Evolutionary conservation across 1,140 invertebrate species (phyloP).

Genomic region (Eriosoma lanigerum): DNA sequence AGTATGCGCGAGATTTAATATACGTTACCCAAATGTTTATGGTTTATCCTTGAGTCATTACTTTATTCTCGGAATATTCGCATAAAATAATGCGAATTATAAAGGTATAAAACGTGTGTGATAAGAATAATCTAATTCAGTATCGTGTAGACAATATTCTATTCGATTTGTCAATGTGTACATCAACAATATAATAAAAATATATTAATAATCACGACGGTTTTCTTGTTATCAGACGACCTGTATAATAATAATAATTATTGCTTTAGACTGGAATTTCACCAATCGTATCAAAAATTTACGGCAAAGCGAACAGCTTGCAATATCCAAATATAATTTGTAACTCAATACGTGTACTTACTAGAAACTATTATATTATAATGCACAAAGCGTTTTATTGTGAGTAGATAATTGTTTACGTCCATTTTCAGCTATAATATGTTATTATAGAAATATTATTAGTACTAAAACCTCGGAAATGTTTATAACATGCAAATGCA

Average conservation of each 20-base stretch:
- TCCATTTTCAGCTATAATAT: not conserved
- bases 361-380: too few relatives aligned
- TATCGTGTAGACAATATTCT: too few relatives aligned
- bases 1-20: not conserved
- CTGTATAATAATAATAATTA: not conserved
- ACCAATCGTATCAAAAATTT: not conserved
- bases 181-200: not conserved
- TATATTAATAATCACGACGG: not conserved
- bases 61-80: conserved; percentile 15
- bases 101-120: not conserved
- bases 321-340: not conserved
- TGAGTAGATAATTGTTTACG: not conserved
- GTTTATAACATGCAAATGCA: conserved; percentile 1
- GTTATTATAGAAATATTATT: not conserved
- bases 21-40: conserved; percentile 20
- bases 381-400: too few relatives aligned
- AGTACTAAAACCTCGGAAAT: not conserved
- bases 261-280: too few relatives aligned
- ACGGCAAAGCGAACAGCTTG: not conserved
- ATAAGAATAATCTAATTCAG: not conserved
- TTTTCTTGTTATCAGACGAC: not conserved
- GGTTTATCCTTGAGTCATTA: conserved; percentile 39
- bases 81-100: not conserved
- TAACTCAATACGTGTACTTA: not conserved
- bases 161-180: too few relatives aligned